Base-by-base conservation (phyloP, 2,113 vertebrate genomes). In the Calidris pugnax region DNA sequence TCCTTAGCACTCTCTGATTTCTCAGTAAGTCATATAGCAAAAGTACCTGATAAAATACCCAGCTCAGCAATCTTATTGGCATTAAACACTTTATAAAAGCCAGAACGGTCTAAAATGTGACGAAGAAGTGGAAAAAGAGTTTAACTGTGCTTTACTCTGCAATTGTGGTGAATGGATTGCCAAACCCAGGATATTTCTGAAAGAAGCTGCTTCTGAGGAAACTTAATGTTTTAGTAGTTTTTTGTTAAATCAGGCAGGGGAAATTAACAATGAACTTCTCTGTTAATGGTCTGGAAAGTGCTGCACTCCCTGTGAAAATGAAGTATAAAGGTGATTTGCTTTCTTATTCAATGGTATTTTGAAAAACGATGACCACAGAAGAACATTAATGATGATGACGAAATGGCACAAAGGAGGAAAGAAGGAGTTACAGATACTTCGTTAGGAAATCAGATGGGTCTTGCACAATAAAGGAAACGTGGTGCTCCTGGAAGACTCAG, bases 221-320 rank as follows among this genome's bases (percentile, higher is more conserved):
- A 86, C 64, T 85, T 92, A 57, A 87, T 81, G 28, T 77, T 96
- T 95, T 84, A 90, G 77, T 62, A 80, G 68, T 47, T 89, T 95
- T 90, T 83, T 87, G 93, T 87, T 96, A 95, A 95, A 93, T 87
- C 89, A 89, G 56, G 60, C 86, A 91, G 64, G 90, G 26, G 64
- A 89, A 92, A 96, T 95, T 92, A 90, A 90, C 60, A 87, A 77
- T 43, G 41, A 75, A 91, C n/a, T 89, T 89, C 64, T 43, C 20
- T 63, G 59, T 89, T 95, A 95, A 95, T 89, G 83, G 47, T 51
- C 86, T 95, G 89, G 76, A 95, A 96, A 95, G 26, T 33, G 64
- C 56, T 89, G 51, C 12, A 21, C 41, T 93, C 76, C 22, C 55
- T 84, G n/a, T 77, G 68, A 95, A 96, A 97, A 89, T 89, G 28